Conservation (phyloP, 2,113 vertebrate species). For the Guaruba guarouba region DNA sequence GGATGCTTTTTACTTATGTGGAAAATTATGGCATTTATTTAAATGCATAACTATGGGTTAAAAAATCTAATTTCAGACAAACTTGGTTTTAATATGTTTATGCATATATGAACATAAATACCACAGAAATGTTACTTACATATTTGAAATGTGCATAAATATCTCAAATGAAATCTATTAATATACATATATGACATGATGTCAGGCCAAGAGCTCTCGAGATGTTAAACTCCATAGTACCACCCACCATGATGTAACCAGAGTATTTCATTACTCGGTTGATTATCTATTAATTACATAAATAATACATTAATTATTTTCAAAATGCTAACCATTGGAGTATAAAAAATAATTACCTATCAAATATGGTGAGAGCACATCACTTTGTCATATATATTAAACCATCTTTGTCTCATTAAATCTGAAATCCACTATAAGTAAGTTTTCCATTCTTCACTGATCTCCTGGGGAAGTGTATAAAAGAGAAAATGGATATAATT, state of each 20-base stretch:
- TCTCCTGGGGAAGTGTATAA: conserved; percentile 56
- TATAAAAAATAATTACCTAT: conserved; percentile 59
- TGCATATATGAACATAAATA: not conserved
- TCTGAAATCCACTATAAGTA: conserved; percentile 56
- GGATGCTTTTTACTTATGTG: not conserved
- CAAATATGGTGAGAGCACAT: conserved; percentile 20
- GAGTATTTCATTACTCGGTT: conserved; percentile 2
- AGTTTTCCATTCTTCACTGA: conserved; percentile 56
- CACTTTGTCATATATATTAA: conserved; percentile 39
- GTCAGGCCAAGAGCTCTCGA: not conserved
- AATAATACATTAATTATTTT: conserved; percentile 57
- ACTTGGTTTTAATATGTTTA: not conserved
- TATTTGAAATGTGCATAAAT: not conserved
- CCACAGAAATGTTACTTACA: not conserved
- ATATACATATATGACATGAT: not conserved
- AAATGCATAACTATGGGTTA: not conserved
- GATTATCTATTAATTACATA: conserved; percentile 45
- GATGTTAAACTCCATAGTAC: not conserved
- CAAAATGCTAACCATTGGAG: conserved; percentile 36
- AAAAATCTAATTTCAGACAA: not conserved
- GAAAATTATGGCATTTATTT: not conserved
- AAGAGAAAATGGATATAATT: conserved; percentile 66
- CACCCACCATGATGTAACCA: not conserved
- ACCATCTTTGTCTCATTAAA: conserved; percentile 63
- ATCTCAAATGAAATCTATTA: not conserved